These are phyloP conservation scores for Ceryle rudis DNA, from an alignment of 2,797 vertebrate genomes.

Conservation along the genomic window DNA sequence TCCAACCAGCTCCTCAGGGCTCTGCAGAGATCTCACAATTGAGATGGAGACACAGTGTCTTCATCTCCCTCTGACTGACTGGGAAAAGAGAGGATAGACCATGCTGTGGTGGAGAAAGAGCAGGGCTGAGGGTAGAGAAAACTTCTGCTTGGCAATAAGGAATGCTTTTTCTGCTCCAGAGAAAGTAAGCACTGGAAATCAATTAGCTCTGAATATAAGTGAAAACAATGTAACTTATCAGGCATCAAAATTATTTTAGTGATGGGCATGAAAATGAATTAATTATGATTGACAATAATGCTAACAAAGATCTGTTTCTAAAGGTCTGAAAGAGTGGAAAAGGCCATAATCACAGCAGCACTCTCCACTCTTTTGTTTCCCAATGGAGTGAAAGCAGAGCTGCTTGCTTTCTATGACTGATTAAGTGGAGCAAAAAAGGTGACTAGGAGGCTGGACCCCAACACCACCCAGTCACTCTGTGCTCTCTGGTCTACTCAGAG, in stretches of 20 bases:
- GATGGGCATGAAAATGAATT: conserved; percentile 32
- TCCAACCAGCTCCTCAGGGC: background rate
- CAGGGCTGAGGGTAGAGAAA: background rate
- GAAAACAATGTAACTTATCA: conserved; percentile 54
- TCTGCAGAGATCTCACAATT: background rate
- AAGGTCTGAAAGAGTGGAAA: background rate
- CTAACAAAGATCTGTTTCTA: conserved; percentile 32
- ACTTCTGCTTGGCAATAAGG: background rate
- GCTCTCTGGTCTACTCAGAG: background rate
- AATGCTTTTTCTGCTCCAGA: background rate
- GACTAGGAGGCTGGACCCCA: background rate
- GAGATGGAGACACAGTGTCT: background rate
- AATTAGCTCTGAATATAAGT: conserved; percentile 63
- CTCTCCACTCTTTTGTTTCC: background rate
- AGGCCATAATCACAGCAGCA: background rate
- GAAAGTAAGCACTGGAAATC: conserved; percentile 58
- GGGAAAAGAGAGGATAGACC: background rate
- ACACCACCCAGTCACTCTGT: background rate
- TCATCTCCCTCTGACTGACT: background rate
- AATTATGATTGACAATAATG: background rate
- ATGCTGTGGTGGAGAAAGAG: background rate
- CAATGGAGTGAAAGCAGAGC: background rate
- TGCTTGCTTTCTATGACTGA: background rate
- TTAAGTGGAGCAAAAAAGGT: background rate
- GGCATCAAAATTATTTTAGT: conserved; percentile 50